A percentile compares a stretch with the other conserved stretches of the same genome.
phyloP scores from a whole-genome alignment of 2,888 invertebrate genomes.

The Leucophenga montana region DNA sequence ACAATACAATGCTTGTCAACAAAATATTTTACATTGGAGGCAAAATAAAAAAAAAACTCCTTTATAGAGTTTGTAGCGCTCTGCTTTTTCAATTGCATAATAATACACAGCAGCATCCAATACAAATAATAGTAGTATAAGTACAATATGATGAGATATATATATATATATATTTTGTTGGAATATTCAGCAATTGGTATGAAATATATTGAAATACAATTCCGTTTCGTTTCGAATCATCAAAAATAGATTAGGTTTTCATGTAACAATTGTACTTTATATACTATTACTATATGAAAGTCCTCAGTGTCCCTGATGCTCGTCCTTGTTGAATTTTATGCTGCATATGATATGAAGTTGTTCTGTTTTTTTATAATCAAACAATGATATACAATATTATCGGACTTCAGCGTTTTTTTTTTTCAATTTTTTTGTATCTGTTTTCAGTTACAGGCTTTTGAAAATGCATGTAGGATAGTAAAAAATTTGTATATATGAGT shows the following conservation, averaged over 20 bases:
- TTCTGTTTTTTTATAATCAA: slow-evolving; percentile 35
- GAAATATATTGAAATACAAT: slow-evolving; percentile 8
- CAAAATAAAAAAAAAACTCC: background rate
- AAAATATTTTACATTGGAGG: no score
- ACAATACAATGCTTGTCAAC: no score
- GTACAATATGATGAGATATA: background rate
- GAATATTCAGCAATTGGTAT: background rate
- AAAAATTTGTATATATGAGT: no score
- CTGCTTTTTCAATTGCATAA: background rate
- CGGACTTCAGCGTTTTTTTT: no score
- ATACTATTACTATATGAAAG: slow-evolving; percentile 22
- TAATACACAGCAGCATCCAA: background rate
- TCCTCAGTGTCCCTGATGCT: slow-evolving; percentile 23
- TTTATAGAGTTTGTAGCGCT: background rate
- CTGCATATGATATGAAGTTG: slow-evolving; percentile 28
- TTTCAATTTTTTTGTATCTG: no score
- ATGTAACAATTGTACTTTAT: slow-evolving; percentile 43
- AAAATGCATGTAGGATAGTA: no score
- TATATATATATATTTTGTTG: background rate
- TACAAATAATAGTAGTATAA: background rate
- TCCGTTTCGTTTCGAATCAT: slow-evolving; percentile 56
- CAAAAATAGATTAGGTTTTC: slow-evolving; percentile 66
- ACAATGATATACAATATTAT: slow-evolving; percentile 1
- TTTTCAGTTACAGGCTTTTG: no score
- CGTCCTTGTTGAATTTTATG: background rate